Conservation (phyloP, 2,888 invertebrate genomes). For the Cordilura impudica region DNA sequence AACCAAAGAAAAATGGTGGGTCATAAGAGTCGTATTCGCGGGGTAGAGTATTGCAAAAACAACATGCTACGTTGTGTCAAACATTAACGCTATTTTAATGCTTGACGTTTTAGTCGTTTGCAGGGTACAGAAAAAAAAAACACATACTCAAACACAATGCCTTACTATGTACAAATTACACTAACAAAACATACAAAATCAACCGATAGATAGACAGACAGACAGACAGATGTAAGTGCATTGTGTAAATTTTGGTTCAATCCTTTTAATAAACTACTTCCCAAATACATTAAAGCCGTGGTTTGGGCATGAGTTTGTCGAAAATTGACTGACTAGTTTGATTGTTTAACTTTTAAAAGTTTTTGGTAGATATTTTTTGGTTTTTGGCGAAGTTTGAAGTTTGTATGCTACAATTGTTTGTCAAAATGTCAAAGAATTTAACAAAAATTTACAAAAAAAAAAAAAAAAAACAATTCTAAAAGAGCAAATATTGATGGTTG, state of each 20-base stretch:
- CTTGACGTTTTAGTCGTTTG: constrained; percentile 62
- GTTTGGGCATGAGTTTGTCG: not conserved
- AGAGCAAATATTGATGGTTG: not conserved
- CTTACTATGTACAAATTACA: not conserved
- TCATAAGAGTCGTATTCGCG: constrained; percentile 4
- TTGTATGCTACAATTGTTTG: constrained; percentile 9
- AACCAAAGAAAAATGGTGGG: no score
- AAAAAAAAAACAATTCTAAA: not conserved
- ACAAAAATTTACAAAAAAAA: not conserved
- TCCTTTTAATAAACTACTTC: constrained; percentile 60
- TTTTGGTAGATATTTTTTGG: constrained; percentile 15
- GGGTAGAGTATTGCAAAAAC: constrained; percentile 2
- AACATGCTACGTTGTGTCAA: constrained; percentile 57
- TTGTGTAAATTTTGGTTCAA: constrained; percentile 59
- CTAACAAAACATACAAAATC: constrained; percentile 34
- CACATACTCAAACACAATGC: not conserved
- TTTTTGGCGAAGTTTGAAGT: not conserved
- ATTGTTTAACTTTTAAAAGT: not conserved
- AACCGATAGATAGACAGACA: constrained; percentile 44
- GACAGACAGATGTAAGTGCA: constrained; percentile 55
- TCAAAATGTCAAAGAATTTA: constrained; percentile 28
- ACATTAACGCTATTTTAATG: constrained; percentile 62
- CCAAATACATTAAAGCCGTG: constrained; percentile 42
- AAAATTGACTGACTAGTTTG: not conserved
- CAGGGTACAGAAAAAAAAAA: constrained; percentile 50